Evolutionary conservation across 2,113 vertebrate species (phyloP).

Genomic region (Mesitornis unicolor): DNA sequence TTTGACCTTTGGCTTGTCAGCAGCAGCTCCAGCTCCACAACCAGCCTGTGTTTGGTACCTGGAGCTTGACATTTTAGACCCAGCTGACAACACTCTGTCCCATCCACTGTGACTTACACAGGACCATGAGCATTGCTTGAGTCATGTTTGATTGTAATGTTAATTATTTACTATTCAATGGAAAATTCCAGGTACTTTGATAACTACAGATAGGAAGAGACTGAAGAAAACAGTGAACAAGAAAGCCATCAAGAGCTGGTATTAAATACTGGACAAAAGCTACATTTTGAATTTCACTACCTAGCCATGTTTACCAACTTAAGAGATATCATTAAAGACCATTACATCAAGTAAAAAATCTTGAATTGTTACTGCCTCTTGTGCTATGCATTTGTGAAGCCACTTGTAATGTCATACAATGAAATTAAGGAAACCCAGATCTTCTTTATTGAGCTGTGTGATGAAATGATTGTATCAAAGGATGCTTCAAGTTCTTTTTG

Average conservation of each 20-base stretch:
- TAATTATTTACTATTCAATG: not conserved
- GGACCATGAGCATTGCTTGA: not conserved
- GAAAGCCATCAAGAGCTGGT: not conserved
- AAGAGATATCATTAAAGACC: not conserved
- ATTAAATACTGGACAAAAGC: fast-evolving
- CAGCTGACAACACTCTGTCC: not conserved
- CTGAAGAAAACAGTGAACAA: not conserved
- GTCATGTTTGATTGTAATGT: no score
- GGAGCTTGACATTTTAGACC: not conserved
- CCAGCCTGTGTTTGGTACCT: fast-evolving
- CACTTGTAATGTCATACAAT: not conserved
- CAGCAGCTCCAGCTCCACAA: not conserved
- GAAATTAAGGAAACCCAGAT: not conserved
- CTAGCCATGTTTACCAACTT: not conserved
- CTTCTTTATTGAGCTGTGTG: not conserved
- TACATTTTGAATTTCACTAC: not conserved
- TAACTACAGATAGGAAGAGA: not conserved
- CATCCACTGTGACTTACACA: not conserved
- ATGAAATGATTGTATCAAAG: not conserved
- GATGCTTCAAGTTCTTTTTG: not conserved
- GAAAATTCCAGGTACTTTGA: not conserved
- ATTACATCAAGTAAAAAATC: not conserved
- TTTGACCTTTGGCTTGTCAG: not conserved
- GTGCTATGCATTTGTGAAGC: not conserved
- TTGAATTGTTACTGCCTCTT: not conserved